Evolutionary conservation across 2,888 invertebrate genomes (phyloP).

Genomic region (Netelia inedita): DNA sequence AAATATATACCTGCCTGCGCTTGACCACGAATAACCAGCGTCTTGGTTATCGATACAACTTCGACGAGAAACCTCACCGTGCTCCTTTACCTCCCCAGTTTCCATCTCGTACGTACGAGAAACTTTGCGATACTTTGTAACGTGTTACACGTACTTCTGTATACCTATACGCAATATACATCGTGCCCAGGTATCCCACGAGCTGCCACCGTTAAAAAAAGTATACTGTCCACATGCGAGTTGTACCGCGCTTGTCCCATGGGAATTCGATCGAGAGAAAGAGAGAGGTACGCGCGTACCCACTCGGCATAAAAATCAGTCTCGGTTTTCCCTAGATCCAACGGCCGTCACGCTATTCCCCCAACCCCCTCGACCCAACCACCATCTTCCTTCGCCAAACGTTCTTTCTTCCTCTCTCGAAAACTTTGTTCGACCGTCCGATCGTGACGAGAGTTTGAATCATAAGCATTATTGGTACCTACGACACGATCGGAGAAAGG

Average conservation of each 20-base stretch:
- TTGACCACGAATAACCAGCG: neutral
- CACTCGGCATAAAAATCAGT: conserved; percentile 69
- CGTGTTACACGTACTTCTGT: conserved; percentile 10
- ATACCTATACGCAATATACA: neutral
- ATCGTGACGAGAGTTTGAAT: conserved; percentile 70
- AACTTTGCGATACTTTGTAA: conserved; percentile 43
- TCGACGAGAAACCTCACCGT: neutral
- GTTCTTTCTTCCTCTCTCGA: conserved; percentile 58
- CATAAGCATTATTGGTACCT: conserved; percentile 62
- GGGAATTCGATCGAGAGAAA: conserved; percentile 30
- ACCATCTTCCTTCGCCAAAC: conserved; percentile 55
- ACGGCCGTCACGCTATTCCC: neutral
- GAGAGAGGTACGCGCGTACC: conserved; percentile 40
- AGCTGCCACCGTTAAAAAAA: conserved; percentile 53
- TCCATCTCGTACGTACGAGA: conserved; percentile 11
- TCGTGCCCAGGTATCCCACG: conserved; percentile 30
- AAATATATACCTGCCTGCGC: neutral
- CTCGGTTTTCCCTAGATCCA: conserved; percentile 63
- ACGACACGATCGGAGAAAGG: conserved; percentile 52
- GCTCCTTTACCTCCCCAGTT: conserved; percentile 16
- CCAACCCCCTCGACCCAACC: conserved; percentile 9
- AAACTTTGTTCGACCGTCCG: conserved; percentile 69
- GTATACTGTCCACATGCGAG: conserved; percentile 53
- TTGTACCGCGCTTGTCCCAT: conserved; percentile 42
- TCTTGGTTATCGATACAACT: neutral